phyloP scores from a whole-genome alignment of 2,113 vertebrate species.

The Aleadryas rufinucha region DNA sequence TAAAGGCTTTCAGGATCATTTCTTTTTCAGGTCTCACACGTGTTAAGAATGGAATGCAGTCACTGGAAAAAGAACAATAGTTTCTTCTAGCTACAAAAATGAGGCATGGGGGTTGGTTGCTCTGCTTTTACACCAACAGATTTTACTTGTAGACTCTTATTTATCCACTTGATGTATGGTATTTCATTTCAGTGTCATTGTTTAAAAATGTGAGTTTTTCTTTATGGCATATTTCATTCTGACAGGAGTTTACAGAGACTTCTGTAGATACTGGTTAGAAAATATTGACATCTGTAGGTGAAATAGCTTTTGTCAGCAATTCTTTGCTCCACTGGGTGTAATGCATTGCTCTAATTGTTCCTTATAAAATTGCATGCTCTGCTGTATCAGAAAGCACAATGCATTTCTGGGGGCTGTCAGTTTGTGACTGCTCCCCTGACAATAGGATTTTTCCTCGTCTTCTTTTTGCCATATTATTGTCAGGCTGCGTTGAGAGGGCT shows the following conservation, averaged over 20 bases:
- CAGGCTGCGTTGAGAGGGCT: not conserved
- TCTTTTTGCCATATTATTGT: not conserved
- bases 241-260: not conserved
- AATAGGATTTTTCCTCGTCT: not conserved
- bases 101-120: not conserved
- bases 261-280: conserved; percentile 27
- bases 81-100: not conserved
- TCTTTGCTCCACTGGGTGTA: conserved; percentile 6
- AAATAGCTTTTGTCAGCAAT: conserved; percentile 21
- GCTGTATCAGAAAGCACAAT: not conserved
- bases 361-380: not conserved
- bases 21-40: not conserved
- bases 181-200: not conserved
- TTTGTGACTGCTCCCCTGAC: not conserved
- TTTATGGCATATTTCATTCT: conserved; percentile 31
- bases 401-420: not conserved
- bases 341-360: not conserved
- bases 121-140: not conserved
- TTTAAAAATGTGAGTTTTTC: not conserved
- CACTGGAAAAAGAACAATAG: not conserved
- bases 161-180: not conserved
- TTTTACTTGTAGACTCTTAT: conserved; percentile 1
- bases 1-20: not conserved
- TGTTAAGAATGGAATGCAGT: not conserved
- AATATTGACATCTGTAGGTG: not conserved